Evolutionary conservation across 2,797 vertebrate species (phyloP), one percentile per base, ranked within the genome.

Genomic region (Eupleurogrammus muticus): DNA sequence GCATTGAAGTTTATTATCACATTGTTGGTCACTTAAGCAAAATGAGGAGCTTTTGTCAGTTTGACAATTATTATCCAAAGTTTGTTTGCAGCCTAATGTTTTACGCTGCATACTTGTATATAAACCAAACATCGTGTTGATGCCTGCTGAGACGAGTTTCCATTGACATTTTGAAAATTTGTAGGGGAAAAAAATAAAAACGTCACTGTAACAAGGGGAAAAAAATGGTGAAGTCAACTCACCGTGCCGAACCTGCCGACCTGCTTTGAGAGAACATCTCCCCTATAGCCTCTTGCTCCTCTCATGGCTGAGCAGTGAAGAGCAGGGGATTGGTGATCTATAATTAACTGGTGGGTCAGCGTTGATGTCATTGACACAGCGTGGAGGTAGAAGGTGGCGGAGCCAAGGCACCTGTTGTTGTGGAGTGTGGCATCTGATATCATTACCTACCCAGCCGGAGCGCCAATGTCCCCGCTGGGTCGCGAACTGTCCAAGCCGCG

Each of bases 401-500:
- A 96, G 97, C 97, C 97, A 98, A 97, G 96, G 96, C 98, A 99
- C 97, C 97, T 99, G 98, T 99, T 99, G 97, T 99, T 98, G 96
- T 97, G 96, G 95, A 97, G 96, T 87, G 92, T 95, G 96, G 96
- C 97, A 99, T 97, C 97, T 99, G 97, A 99, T 97, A 96, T 99
- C 97, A 99, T 99, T 99, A 99, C 97, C 97, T 95, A 96, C 97
- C 90, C 97, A 98, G 97, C 95, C 96, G 96, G 97, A 97, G 94
- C 95, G 95, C 95, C 95, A 92, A 93, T 88, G 92, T 96, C 94
- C 97, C 97, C 81, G 97, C 96, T 97, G 97, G 92, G 96, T 96
- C 95, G 94, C 96, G 96, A 97, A 98, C 97, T 97, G 96, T 97
- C 95, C 95, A 96, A 96, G 95, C 94, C 93, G 75, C 85, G 75